A percentile compares a stretch with the other conserved stretches of the same genome.
Evolutionary conservation across 2,113 vertebrate species (phyloP).

Genomic region (Nicator chloris): DNA sequence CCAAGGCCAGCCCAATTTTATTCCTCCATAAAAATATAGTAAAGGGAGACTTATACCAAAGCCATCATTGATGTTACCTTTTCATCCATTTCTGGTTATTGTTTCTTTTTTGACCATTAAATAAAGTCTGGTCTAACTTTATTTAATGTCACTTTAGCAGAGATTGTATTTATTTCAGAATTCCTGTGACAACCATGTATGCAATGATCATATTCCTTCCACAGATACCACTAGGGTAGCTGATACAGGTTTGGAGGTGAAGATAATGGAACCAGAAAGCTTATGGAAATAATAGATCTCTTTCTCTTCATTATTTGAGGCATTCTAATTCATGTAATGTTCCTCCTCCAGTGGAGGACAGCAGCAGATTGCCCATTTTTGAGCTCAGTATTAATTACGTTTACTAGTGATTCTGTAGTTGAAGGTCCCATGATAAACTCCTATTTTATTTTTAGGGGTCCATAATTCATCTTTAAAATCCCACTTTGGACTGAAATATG

Average conservation of each 20-base stretch:
- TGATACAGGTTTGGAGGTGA: neutral
- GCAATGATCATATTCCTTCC: neutral
- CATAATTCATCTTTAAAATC: conserved; percentile 54
- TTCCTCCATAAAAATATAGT: neutral
- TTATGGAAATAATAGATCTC: conserved; percentile 6
- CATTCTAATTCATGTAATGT: conserved; percentile 1
- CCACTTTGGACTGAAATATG: conserved; percentile 56
- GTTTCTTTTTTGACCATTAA: neutral
- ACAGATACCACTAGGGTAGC: neutral
- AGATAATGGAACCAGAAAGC: neutral
- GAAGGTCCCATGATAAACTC: conserved; percentile 46
- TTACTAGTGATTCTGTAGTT: conserved; percentile 16
- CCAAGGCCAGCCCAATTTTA: conserved; percentile 40
- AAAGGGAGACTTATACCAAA: neutral
- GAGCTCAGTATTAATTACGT: conserved; percentile 43
- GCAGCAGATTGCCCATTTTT: neutral
- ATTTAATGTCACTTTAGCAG: neutral
- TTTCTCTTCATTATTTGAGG: neutral
- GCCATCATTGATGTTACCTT: neutral
- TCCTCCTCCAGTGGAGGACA: neutral
- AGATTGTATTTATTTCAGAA: neutral
- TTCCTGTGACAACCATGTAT: neutral
- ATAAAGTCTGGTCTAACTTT: neutral
- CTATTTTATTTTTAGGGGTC: conserved; percentile 54
- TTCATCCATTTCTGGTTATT: neutral